phyloP scores from a whole-genome alignment of 2,113 vertebrate genomes.

The Cardinalis cardinalis region DNA sequence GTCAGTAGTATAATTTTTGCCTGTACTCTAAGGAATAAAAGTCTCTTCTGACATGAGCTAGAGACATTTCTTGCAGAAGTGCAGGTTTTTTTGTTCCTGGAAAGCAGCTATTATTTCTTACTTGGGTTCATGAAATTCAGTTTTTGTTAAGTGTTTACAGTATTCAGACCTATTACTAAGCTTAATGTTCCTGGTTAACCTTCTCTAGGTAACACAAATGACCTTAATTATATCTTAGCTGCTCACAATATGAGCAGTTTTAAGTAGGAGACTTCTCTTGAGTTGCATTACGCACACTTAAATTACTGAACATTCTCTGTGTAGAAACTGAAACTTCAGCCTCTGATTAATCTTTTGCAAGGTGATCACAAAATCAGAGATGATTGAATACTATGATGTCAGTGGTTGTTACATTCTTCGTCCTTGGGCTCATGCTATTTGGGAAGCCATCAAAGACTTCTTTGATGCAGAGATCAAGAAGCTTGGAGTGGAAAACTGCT shows the following conservation, averaged over 20 bases:
- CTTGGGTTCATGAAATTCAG: background rate
- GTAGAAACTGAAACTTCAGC: background rate
- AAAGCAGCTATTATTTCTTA: background rate
- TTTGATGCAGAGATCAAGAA: conserved; percentile 94
- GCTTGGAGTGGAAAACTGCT: conserved; percentile 97
- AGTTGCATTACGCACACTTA: background rate
- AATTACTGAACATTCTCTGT: background rate
- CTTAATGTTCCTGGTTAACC: background rate
- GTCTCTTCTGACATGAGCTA: background rate
- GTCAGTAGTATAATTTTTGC: background rate
- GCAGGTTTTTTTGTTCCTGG: background rate
- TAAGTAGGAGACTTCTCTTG: background rate
- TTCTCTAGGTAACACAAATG: background rate
- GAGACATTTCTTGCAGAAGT: background rate
- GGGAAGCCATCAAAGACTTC: conserved; percentile 92
- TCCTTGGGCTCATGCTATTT: conserved; percentile 92
- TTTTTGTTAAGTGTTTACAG: background rate
- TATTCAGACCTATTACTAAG: background rate
- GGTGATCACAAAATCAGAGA: conserved; percentile 98
- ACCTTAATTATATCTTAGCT: background rate
- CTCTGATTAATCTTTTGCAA: conserved; percentile 56
- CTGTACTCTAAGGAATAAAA: background rate
- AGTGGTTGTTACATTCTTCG: conserved; percentile 97
- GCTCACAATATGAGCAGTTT: background rate
- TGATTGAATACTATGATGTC: conserved; percentile 98